Percentiles rank a stretch among this genome's conserved stretches.
phyloP scores from a whole-genome alignment of 2,888 invertebrate species.

The Temnothorax rugatulus region DNA sequence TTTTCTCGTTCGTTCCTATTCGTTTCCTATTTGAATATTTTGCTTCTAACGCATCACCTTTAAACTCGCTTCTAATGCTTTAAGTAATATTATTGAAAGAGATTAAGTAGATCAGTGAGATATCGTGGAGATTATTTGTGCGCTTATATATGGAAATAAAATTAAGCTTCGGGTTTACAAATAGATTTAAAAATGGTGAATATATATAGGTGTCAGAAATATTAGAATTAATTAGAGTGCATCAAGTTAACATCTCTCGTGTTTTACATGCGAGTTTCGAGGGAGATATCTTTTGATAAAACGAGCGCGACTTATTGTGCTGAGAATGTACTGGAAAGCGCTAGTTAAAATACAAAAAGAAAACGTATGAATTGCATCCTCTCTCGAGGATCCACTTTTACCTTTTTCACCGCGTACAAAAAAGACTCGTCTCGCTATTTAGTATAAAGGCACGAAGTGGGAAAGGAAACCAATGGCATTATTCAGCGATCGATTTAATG shows the following conservation, averaged over 20 bases:
- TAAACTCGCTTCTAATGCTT: not conserved
- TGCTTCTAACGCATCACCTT: not conserved
- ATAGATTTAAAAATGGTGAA: not conserved
- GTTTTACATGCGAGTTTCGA: not conserved
- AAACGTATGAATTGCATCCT: not conserved
- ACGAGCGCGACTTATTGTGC: not conserved
- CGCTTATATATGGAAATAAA: conserved; percentile 3
- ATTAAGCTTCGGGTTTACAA: not conserved
- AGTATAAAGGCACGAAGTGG: conserved; percentile 32
- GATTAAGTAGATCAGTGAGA: not conserved
- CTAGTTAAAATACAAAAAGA: conserved; percentile 34
- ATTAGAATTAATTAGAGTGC: conserved; percentile 13
- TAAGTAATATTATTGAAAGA: not conserved
- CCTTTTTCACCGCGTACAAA: not conserved
- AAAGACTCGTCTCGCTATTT: conserved; percentile 14
- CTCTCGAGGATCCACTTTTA: not conserved
- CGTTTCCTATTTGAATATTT: not conserved
- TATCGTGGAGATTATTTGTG: not conserved
- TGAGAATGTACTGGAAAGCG: not conserved
- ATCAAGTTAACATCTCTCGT: conserved; percentile 5
- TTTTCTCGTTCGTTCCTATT: not conserved
- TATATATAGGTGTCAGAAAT: not conserved
- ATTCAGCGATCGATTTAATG: conserved; percentile 47
- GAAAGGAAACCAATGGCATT: conserved; percentile 40
- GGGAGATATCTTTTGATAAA: conserved; percentile 16